Base-by-base conservation (phyloP, 2,888 invertebrate genomes). In the Eristalis pertinax region DNA sequence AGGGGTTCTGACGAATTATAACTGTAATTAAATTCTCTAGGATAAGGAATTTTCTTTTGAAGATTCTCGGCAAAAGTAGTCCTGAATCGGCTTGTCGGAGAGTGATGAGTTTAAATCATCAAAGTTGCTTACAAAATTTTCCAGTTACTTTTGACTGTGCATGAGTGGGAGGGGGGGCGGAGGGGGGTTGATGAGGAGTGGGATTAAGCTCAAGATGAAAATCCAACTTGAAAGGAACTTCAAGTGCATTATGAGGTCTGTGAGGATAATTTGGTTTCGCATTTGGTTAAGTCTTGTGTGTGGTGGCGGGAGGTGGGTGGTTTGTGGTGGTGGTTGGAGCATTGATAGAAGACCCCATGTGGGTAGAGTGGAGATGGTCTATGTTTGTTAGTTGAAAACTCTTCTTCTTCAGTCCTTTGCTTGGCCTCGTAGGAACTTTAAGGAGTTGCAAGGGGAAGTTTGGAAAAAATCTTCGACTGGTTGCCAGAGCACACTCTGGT, bases 21-120 rank as follows among this genome's bases (percentile, higher is more conserved):
- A 80, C 13, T 68, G 68, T 80, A 80, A 80, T 80, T 80, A 74
- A 80, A 68, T 80, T 80, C 67, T 67, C 32, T 19, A 62, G 56
- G 60, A 73, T 60, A 35, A 73, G 73, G 79, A 80, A 73, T 80
- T 73, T 73, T 11, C 67, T 24, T 67, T 80, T 80, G 72, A 72
- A 70, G 38, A 38, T 41, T 60, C 56, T 24, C 60, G n/a, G 15
- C 19, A 8, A 19, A 50, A 50, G 50, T 50, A 50, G 50, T 50
- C 50, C 19, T 50, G 50, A 19, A 50, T 50, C 50, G 50, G 50
- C 50, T 50, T 19, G 1, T 15, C 19, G 50, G 8, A 50, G 50
- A 50, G 7, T 62, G 35, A 43, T 68, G 68, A 50, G 76, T 26
- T 68, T 62, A 43, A 32, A 26, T 60, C 22, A 62, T 68, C 43